phyloP scores from a whole-genome alignment of 2,797 vertebrate genomes.

The Ciconia nigra region DNA sequence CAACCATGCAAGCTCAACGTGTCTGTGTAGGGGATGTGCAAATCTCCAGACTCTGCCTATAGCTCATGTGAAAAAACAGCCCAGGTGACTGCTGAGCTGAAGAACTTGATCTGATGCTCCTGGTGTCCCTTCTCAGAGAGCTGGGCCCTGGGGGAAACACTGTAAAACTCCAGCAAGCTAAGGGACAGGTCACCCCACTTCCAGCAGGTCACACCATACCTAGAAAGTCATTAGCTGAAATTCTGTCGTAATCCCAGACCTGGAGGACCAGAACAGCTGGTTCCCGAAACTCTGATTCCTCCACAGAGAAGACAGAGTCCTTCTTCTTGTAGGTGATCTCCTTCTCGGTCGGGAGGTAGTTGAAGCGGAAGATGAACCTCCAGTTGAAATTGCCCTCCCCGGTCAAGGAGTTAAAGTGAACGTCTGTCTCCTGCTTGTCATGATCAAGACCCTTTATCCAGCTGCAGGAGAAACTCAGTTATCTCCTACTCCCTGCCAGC shows the following conservation, averaged over 20 bases:
- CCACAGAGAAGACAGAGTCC: constrained; percentile 89
- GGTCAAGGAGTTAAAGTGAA: constrained; percentile 94
- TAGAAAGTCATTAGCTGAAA: constrained; percentile 90
- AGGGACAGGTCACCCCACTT: background rate
- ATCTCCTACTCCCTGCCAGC: background rate
- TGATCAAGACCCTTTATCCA: constrained; percentile 94
- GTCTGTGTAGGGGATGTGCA: background rate
- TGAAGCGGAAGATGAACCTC: constrained; percentile 90
- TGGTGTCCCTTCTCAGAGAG: background rate
- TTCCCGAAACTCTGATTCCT: constrained; percentile 88
- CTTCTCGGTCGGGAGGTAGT: constrained; percentile 91
- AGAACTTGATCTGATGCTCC: background rate
- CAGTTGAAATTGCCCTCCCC: constrained; percentile 97
- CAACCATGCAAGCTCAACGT: background rate
- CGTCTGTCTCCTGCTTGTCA: constrained; percentile 94
- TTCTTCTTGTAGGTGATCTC: constrained; percentile 87
- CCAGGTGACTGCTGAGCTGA: background rate
- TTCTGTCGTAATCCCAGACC: constrained; percentile 94
- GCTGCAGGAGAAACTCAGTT: constrained; percentile 70
- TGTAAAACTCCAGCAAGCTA: background rate
- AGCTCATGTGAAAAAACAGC: background rate
- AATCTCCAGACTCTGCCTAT: background rate
- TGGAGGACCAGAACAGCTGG: constrained; percentile 87
- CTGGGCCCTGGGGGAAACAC: background rate
- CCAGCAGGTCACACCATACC: constrained; percentile 72